These are phyloP conservation scores for Chiroxiphia lanceolata DNA, from an alignment of 2,797 vertebrate genomes.

Conservation along the genomic window DNA sequence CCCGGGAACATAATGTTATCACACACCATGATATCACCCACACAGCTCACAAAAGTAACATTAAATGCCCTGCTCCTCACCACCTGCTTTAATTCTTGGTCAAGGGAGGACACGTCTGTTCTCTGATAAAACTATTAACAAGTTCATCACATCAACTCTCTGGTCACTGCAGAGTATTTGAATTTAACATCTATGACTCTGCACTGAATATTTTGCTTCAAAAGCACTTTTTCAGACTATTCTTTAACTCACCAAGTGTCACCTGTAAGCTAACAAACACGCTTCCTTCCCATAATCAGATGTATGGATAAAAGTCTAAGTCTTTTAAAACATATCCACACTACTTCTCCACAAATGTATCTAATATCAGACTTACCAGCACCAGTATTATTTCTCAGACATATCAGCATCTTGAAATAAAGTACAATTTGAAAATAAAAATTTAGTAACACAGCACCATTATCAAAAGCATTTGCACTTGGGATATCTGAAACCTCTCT, in stretches of 20 bases:
- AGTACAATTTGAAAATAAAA: not conserved
- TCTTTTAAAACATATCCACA: not conserved
- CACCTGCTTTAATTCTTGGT: not conserved
- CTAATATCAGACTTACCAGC: not conserved
- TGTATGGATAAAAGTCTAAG: not conserved
- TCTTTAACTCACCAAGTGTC: not conserved
- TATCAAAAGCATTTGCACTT: not conserved
- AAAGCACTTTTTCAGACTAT: not conserved
- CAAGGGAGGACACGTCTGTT: not conserved
- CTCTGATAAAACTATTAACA: not conserved
- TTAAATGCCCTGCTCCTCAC: not conserved
- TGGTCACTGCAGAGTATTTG: not conserved
- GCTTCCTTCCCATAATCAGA: not conserved
- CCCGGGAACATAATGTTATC: not conserved
- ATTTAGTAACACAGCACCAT: not conserved
- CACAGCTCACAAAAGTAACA: not conserved
- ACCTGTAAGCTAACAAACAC: not conserved
- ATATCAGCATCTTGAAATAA: not conserved
- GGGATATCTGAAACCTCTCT: not conserved
- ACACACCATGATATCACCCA: accelerated
- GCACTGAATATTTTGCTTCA: not conserved
- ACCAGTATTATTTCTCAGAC: not conserved
- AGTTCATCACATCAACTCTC: not conserved
- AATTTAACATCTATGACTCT: not conserved
- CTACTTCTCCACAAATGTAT: not conserved